Evolutionary conservation across 1,140 invertebrate species (phyloP).

Genomic region (Drosophila mojavensis): DNA sequence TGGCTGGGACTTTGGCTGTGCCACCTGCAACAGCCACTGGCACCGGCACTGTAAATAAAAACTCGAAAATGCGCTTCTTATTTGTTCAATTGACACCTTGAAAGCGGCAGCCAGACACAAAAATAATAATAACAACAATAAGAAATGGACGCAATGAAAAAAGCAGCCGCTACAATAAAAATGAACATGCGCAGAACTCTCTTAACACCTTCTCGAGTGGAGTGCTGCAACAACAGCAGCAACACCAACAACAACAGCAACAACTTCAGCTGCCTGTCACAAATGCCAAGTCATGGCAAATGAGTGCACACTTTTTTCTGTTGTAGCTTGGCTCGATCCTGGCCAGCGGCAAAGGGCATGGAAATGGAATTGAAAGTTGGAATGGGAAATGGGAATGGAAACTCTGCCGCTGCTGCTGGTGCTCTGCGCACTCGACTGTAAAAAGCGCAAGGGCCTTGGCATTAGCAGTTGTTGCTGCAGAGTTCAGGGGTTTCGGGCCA

Average conservation of each 20-base stretch:
- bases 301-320: constrained; percentile 64
- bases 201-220: constrained; percentile 73
- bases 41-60: constrained; percentile 18
- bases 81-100: constrained; percentile 69
- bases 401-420: constrained; percentile 5
- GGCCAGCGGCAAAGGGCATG: constrained; percentile 17
- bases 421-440: constrained; percentile 62
- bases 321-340: constrained; percentile 32
- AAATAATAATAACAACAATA: constrained; percentile 51
- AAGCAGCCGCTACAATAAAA: constrained; percentile 46
- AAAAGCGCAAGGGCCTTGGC: constrained; percentile 50
- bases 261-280: constrained; percentile 71
- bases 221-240: constrained; percentile 44
- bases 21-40: constrained; percentile 37
- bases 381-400: constrained; percentile 21
- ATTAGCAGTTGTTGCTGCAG: constrained; percentile 6
- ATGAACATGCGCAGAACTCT: constrained; percentile 57
- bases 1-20: constrained; percentile 20
- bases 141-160: constrained; percentile 23
- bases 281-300: constrained; percentile 77
- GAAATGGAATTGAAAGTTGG: constrained; percentile 19
- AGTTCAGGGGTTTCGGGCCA: constrained; percentile 15
- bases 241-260: constrained; percentile 37
- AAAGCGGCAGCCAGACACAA: constrained; percentile 21
- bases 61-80: constrained; percentile 50